Percentiles rank a stretch among this genome's conserved stretches.
Evolutionary conservation across 2,113 vertebrate genomes (phyloP).

Genomic region (Chloropsis hardwickii): DNA sequence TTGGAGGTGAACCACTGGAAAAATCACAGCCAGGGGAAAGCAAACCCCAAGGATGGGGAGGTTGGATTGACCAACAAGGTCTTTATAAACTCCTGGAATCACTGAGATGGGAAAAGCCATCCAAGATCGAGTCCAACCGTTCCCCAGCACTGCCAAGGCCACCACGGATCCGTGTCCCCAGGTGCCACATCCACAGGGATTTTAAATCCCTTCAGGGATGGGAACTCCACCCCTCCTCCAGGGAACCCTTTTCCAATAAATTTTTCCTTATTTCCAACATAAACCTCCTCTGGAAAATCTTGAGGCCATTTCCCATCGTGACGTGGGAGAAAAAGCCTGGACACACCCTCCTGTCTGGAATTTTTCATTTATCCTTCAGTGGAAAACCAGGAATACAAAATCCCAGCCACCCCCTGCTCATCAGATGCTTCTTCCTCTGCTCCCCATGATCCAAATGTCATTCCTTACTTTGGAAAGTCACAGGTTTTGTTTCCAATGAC

Average conservation of each 20-base stretch:
- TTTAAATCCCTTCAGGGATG: not conserved
- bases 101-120: not conserved
- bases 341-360: not conserved
- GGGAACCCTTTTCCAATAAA: not conserved
- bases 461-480: not conserved
- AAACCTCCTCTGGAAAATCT: not conserved
- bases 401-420: not conserved
- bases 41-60: accelerated
- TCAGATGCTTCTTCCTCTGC: not conserved
- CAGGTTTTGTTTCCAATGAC: accelerated
- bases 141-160: not conserved
- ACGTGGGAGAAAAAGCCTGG: not conserved
- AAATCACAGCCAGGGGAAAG: not conserved
- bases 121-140: accelerated
- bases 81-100: not conserved
- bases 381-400: not conserved
- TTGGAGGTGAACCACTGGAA: accelerated
- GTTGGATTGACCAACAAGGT: not conserved
- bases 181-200: not conserved
- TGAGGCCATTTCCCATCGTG: accelerated
- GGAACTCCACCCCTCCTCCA: no score
- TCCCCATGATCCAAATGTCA: accelerated
- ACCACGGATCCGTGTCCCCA: not conserved
- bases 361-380: accelerated
- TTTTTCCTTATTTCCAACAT: not conserved